phyloP scores from a whole-genome alignment of 1,140 invertebrate species.

The Asbolus verrucosus region DNA sequence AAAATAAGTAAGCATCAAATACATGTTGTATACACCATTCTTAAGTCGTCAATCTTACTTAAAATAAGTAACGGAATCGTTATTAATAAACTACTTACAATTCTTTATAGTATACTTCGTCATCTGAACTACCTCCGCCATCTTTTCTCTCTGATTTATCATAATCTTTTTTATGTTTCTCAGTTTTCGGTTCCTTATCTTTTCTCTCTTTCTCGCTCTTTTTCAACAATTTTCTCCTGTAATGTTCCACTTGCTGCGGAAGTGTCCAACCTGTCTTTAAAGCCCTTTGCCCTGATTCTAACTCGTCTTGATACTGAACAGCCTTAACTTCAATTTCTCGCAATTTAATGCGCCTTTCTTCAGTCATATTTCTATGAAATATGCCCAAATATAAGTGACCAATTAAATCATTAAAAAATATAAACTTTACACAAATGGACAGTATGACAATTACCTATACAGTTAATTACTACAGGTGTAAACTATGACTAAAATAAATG shows the following conservation, averaged over 20 bases:
- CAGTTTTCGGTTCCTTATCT: conserved; percentile 59
- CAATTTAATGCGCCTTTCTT: conserved; percentile 85
- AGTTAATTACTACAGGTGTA: too few relatives aligned
- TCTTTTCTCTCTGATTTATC: conserved; percentile 58
- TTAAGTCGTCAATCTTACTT: too few relatives aligned
- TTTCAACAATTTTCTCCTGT: conserved; percentile 88
- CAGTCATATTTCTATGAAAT: conserved; percentile 68
- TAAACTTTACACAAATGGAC: too few relatives aligned
- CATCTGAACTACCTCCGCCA: conserved; percentile 62
- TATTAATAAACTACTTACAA: conserved; percentile 59
- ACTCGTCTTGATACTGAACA: conserved; percentile 95
- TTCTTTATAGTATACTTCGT: conserved; percentile 62
- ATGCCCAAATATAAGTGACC: too few relatives aligned
- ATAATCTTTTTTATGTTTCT: conserved; percentile 62
- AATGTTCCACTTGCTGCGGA: conserved; percentile 89
- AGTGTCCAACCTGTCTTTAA: conserved; percentile 84
- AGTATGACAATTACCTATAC: too few relatives aligned
- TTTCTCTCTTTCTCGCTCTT: conserved; percentile 68
- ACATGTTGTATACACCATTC: neutral
- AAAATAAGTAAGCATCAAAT: conserved; percentile 57
- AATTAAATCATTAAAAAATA: too few relatives aligned
- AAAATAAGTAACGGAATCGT: neutral
- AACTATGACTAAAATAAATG: too few relatives aligned
- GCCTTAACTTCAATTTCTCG: conserved; percentile 95
- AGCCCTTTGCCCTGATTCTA: conserved; percentile 85